These are phyloP conservation scores for Barbus barbus DNA, from an alignment of 2,113 vertebrate species.

Conservation along the genomic window DNA sequence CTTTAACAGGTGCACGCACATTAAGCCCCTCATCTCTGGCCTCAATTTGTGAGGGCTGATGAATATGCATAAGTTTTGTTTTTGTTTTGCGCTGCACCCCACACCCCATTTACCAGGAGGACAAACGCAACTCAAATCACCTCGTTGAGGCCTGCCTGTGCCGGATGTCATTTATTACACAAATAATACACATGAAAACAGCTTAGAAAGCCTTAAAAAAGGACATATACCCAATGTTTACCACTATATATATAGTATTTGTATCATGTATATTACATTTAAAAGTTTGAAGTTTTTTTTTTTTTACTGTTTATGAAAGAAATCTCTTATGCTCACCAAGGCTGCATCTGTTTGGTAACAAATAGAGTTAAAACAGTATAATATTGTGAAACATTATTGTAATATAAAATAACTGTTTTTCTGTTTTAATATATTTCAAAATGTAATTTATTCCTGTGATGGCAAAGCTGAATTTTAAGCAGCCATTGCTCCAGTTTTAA, in stretches of 20 bases:
- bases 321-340: not conserved
- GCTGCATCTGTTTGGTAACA: not conserved
- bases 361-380: not conserved
- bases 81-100: constrained; percentile 46
- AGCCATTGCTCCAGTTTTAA: too few relatives aligned
- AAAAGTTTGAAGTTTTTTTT: not conserved
- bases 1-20: constrained; percentile 69
- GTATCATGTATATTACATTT: constrained; percentile 21
- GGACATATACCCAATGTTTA: not conserved
- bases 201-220: constrained; percentile 28
- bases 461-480: too few relatives aligned
- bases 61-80: constrained; percentile 70
- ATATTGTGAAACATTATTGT: not conserved
- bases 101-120: constrained; percentile 27
- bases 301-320: not conserved
- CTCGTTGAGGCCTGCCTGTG: constrained; percentile 45
- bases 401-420: not conserved
- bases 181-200: constrained; percentile 17
- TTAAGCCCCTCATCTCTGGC: constrained; percentile 64
- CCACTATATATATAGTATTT: constrained; percentile 13
- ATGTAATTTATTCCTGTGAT: too few relatives aligned
- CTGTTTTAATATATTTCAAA: too few relatives aligned
- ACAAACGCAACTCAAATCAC: constrained; percentile 43
- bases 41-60: constrained; percentile 61
- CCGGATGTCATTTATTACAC: constrained; percentile 37